These are phyloP conservation scores for Pseudobourletiella spinata DNA, from an alignment of 1,140 invertebrate species.

Conservation along the genomic window DNA sequence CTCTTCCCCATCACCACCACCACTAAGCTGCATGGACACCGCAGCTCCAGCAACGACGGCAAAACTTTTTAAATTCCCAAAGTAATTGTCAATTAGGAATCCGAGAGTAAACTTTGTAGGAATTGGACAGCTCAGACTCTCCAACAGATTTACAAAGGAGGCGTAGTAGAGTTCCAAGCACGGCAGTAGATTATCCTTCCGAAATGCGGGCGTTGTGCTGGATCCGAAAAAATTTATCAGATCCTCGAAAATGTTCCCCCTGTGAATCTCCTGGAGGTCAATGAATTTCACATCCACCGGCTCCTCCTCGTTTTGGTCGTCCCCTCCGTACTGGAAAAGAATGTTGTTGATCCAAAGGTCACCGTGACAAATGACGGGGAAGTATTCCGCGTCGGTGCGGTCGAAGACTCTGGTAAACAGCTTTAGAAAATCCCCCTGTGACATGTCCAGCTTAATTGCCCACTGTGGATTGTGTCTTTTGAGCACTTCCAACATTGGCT, in stretches of 20 bases:
- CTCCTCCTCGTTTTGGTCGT: no score
- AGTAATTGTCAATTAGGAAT: conserved; percentile 7
- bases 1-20: no score
- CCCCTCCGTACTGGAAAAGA: conserved; percentile 49
- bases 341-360: conserved; percentile 59
- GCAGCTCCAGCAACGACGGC: neutral
- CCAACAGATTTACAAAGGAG: neutral
- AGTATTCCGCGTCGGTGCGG: neutral
- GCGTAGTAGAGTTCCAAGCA: conserved; percentile 1
- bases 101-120: conserved; percentile 3
- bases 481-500: neutral
- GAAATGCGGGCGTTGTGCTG: conserved; percentile 13
- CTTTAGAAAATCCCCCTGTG: neutral
- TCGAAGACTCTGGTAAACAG: neutral
- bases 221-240: conserved; percentile 16
- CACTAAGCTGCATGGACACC: neutral
- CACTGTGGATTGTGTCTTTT: neutral
- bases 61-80: neutral
- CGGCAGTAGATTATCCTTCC: neutral
- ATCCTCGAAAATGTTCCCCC: conserved; percentile 31
- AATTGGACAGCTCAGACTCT: neutral
- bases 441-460: neutral
- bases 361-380: conserved; percentile 48
- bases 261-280: conserved; percentile 49
- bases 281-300: conserved; percentile 49